These are phyloP conservation scores for Geotrypetes seraphini DNA, from an alignment of 2,797 vertebrate genomes.

Conservation along the genomic window DNA sequence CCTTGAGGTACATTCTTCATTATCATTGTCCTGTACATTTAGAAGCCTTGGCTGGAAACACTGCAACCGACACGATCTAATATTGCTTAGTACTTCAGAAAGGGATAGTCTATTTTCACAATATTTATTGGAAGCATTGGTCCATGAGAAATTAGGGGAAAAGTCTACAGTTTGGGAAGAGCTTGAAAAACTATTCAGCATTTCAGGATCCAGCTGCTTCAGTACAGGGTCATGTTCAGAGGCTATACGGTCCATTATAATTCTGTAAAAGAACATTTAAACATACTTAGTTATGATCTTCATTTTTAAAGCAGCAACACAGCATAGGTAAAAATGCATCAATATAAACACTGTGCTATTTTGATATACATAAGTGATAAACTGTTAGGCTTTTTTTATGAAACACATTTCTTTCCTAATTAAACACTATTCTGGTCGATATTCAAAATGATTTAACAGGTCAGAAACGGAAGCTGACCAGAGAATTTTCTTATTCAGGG, in stretches of 20 bases:
- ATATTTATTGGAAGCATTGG: slow-evolving; percentile 69
- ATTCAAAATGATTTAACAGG: background rate
- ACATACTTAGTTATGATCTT: too few relatives aligned
- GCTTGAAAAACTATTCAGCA: slow-evolving; percentile 56
- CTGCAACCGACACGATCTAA: slow-evolving; percentile 79
- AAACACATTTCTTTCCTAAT: too few relatives aligned
- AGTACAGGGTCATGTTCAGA: slow-evolving; percentile 66
- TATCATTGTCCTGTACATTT: slow-evolving; percentile 55
- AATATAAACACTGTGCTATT: too few relatives aligned
- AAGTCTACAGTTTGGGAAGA: slow-evolving; percentile 60
- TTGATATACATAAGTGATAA: too few relatives aligned
- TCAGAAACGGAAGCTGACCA: too few relatives aligned
- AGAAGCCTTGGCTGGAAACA: slow-evolving; percentile 76
- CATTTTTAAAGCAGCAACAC: too few relatives aligned
- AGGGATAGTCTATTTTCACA: slow-evolving; percentile 72
- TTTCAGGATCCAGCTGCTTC: slow-evolving; percentile 73
- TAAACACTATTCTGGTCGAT: too few relatives aligned
- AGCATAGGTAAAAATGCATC: too few relatives aligned
- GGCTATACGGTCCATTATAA: slow-evolving; percentile 77
- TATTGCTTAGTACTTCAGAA: slow-evolving; percentile 77
- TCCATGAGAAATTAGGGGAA: slow-evolving; percentile 62
- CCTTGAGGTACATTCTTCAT: slow-evolving; percentile 63
- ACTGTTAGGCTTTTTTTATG: too few relatives aligned
- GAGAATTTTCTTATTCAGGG: too few relatives aligned
- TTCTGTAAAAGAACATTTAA: slow-evolving; percentile 44